Percentiles rank a stretch among this genome's conserved stretches.
Evolutionary conservation across 2,797 vertebrate species (phyloP).

Genomic region (Sebastiscus albofasciatus): DNA sequence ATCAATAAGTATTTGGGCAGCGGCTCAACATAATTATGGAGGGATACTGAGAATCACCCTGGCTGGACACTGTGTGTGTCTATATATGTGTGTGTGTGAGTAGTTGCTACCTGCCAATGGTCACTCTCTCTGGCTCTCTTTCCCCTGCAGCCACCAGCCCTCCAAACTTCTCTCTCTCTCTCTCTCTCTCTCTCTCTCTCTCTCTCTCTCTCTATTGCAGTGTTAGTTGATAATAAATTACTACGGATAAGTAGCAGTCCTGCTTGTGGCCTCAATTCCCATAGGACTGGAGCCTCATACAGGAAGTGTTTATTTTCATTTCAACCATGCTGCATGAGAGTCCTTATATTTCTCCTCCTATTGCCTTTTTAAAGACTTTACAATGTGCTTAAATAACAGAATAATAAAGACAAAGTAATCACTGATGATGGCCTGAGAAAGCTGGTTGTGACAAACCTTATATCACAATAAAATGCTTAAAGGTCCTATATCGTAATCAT

Average conservation of each 20-base stretch:
- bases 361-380: not conserved
- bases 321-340: not conserved
- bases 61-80: not conserved
- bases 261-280: not conserved
- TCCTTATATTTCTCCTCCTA: not conserved
- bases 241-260: not conserved
- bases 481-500: too few relatives aligned
- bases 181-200: not conserved
- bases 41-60: conserved; percentile 24
- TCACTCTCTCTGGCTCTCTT: conserved; percentile 7
- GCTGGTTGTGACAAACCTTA: not conserved
- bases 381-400: not conserved
- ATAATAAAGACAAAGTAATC: not conserved
- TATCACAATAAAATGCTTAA: not conserved
- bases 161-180: conserved; percentile 2
- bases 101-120: conserved; percentile 13
- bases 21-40: conserved; percentile 34
- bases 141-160: conserved; percentile 12
- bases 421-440: not conserved
- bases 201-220: conserved; percentile 1
- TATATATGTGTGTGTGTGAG: conserved; percentile 16
- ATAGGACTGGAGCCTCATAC: not conserved
- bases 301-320: not conserved
- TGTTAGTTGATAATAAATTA: conserved; percentile 2
- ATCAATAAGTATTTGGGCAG: conserved; percentile 49